A percentile compares a stretch with the other conserved stretches of the same genome.
Conservation (phyloP, 1,140 invertebrate genomes). For the Agrilus planipennis region DNA sequence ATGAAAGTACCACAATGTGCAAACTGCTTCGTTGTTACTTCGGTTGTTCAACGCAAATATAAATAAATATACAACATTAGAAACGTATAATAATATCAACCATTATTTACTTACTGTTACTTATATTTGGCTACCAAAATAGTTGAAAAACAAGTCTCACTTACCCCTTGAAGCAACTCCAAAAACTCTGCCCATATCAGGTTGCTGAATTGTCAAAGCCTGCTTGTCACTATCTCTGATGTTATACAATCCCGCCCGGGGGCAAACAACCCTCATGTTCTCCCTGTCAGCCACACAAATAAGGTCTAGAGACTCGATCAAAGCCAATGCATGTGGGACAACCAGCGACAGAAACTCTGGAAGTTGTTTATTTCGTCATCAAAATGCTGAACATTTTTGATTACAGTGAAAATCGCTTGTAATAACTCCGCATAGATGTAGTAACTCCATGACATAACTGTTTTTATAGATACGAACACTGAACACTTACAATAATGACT, state of each 20-base stretch:
- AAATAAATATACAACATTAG: not conserved
- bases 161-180: conserved; percentile 56
- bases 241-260: conserved; percentile 49
- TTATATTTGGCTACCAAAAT: not conserved
- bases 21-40: no score
- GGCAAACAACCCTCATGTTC: conserved; percentile 74
- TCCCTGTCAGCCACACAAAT: conserved; percentile 93
- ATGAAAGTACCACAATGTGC: no score
- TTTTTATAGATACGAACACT: no score
- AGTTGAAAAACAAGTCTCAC: not conserved
- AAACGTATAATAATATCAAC: not conserved
- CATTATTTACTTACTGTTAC: not conserved
- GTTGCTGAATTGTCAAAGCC: conserved; percentile 54
- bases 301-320: conserved; percentile 71
- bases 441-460: no score
- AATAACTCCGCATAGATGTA: no score
- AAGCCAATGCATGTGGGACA: conserved; percentile 74
- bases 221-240: conserved; percentile 42
- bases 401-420: no score
- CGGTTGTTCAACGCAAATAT: no score
- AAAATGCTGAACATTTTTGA: no score
- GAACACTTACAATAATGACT: no score
- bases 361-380: no score
- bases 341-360: conserved; percentile 48
- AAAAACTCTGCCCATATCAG: conserved; percentile 61